Conservation (phyloP, 2,797 vertebrate genomes). For the Pseudochirops corinnae region DNA sequence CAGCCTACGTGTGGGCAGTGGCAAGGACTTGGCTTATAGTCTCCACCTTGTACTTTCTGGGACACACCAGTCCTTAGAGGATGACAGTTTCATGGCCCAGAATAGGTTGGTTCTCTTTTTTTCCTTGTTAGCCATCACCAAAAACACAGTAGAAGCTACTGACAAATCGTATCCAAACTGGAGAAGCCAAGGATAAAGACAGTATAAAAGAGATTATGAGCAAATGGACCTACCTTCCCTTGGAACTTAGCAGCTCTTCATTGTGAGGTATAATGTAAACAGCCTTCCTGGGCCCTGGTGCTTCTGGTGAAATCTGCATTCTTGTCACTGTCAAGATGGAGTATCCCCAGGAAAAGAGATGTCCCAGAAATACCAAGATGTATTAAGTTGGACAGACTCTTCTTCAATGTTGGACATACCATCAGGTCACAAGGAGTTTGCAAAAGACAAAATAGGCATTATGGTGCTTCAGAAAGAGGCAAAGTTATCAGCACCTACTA, state of each 20-base stretch:
- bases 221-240: background rate
- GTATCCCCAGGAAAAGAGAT: background rate
- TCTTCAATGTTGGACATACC: background rate
- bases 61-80: background rate
- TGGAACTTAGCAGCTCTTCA: background rate
- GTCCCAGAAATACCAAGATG: background rate
- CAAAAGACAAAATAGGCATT: fast-evolving
- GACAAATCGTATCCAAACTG: background rate
- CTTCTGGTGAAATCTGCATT: slow-evolving; percentile 9
- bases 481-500: background rate
- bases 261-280: slow-evolving; percentile 12
- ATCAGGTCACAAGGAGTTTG: background rate
- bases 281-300: background rate
- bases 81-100: slow-evolving; percentile 20
- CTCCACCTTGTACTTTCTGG: slow-evolving; percentile 28
- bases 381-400: background rate
- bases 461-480: background rate
- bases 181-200: slow-evolving; percentile 33
- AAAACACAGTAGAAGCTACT: background rate
- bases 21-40: slow-evolving; percentile 58
- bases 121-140: background rate
- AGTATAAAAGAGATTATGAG: slow-evolving; percentile 2
- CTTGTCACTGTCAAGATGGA: background rate
- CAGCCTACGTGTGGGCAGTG: slow-evolving; percentile 75
- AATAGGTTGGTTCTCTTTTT: background rate